A percentile compares a stretch with the other conserved stretches of the same genome.
Conservation (phyloP, 2,888 invertebrate species). For the Dioctria linearis region DNA sequence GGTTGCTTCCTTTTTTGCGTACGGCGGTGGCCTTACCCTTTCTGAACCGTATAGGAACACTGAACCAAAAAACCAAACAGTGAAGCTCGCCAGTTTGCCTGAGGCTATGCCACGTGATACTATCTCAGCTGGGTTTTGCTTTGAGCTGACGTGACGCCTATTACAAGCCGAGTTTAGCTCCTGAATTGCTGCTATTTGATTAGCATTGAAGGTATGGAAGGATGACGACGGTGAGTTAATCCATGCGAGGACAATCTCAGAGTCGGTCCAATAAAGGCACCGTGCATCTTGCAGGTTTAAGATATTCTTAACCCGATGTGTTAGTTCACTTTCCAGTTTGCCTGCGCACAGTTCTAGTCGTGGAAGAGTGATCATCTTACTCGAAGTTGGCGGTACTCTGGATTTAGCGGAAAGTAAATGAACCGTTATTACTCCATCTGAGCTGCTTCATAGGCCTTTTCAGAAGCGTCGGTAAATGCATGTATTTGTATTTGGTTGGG, state of each 20-base stretch:
- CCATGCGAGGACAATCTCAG: constrained; percentile 58
- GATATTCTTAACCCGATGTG: no score
- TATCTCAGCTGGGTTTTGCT: constrained; percentile 57
- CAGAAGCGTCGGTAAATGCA: neutral
- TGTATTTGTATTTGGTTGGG: neutral
- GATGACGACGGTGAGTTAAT: constrained; percentile 54
- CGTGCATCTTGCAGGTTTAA: no score
- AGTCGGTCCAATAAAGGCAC: constrained; percentile 59
- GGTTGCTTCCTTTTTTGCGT: neutral
- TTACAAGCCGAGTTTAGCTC: constrained; percentile 8
- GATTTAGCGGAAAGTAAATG: neutral
- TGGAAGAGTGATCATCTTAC: neutral
- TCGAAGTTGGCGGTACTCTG: neutral
- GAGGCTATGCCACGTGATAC: constrained; percentile 56
- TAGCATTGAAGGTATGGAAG: constrained; percentile 57
- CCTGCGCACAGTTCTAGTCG: neutral
- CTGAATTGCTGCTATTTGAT: constrained; percentile 57
- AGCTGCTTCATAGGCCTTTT: neutral
- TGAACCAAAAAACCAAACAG: constrained; percentile 59
- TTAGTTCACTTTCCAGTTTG: no score
- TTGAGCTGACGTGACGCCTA: constrained; percentile 55
- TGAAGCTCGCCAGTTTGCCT: constrained; percentile 28
- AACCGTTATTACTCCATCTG: neutral
- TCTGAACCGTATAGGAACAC: neutral
- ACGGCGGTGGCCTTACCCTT: neutral